phyloP scores from a whole-genome alignment of 2,888 invertebrate species.

The Fragum whitleyi region DNA sequence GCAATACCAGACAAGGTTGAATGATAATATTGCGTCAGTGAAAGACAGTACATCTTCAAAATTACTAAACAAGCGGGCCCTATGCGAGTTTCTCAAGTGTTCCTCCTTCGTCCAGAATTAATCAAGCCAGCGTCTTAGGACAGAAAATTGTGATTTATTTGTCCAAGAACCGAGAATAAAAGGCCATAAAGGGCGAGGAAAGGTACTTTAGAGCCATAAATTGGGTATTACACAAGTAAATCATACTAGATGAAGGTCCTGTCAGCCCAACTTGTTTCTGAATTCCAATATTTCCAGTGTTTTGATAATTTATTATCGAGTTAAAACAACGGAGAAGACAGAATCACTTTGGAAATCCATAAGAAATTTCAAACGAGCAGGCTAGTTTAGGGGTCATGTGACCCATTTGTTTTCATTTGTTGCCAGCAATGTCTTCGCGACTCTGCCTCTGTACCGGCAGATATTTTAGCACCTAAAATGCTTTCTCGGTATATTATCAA shows the following conservation, averaged over 20 bases:
- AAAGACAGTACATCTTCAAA: conserved; percentile 7
- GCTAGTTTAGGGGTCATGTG: conserved; percentile 17
- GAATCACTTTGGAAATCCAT: conserved; percentile 21
- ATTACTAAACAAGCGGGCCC: conserved; percentile 25
- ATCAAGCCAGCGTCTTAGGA: conserved; percentile 6
- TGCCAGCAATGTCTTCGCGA: background rate
- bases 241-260: conserved; percentile 19
- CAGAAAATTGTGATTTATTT: conserved; percentile 39
- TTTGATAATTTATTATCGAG: conserved; percentile 29
- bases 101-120: conserved; percentile 2
- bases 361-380: conserved; percentile 12
- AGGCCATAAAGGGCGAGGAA: conserved; percentile 26
- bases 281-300: conserved; percentile 29
- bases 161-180: conserved; percentile 18
- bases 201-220: conserved; percentile 25
- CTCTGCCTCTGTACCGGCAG: too few species aligned
- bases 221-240: conserved; percentile 18
- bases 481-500: too few species aligned
- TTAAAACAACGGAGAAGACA: conserved; percentile 28
- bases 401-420: conserved; percentile 26
- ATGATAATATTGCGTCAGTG: background rate
- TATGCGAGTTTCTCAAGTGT: conserved; percentile 5
- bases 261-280: conserved; percentile 26
- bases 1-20: too few species aligned
- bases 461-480: too few species aligned